Percentiles rank a stretch among this genome's conserved stretches.
phyloP scores from a whole-genome alignment of 1,140 invertebrate species.

The Portunus trituberculatus region DNA sequence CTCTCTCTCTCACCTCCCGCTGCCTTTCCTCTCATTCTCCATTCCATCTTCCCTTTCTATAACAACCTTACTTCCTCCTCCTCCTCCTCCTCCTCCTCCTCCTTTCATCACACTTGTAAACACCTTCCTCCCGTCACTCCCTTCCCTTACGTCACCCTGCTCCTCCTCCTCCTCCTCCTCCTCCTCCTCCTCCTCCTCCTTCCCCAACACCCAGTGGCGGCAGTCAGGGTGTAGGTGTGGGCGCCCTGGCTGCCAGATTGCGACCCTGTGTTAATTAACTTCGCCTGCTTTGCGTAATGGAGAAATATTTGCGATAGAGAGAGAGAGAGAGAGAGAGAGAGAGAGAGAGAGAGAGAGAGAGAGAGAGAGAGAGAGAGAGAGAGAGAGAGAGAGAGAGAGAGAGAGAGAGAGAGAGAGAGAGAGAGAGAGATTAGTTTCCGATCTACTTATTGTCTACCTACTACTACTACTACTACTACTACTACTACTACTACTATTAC shows the following conservation, averaged over 20 bases:
- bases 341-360: constrained; percentile 39
- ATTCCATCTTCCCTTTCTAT: neutral
- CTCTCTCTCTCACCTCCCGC: too few relatives aligned
- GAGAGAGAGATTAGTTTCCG: neutral
- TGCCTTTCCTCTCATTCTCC: neutral
- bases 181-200: neutral
- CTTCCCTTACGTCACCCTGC: neutral
- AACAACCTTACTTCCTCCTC: neutral
- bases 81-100: neutral
- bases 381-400: constrained; percentile 40
- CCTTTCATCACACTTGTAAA: neutral
- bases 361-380: constrained; percentile 38
- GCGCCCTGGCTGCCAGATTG: too few relatives aligned
- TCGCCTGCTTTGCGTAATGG: too few relatives aligned
- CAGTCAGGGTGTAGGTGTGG: neutral
- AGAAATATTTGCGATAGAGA: constrained; percentile 12
- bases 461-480: too few relatives aligned
- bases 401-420: constrained; percentile 27
- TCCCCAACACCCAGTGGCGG: neutral
- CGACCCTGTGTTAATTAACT: too few relatives aligned
- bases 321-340: constrained; percentile 36
- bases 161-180: neutral
- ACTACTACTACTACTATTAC: too few relatives aligned
- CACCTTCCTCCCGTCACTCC: neutral
- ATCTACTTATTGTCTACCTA: too few relatives aligned